Base-by-base conservation (phyloP, 2,888 invertebrate species). In the Hipparchia sbordonii region DNA sequence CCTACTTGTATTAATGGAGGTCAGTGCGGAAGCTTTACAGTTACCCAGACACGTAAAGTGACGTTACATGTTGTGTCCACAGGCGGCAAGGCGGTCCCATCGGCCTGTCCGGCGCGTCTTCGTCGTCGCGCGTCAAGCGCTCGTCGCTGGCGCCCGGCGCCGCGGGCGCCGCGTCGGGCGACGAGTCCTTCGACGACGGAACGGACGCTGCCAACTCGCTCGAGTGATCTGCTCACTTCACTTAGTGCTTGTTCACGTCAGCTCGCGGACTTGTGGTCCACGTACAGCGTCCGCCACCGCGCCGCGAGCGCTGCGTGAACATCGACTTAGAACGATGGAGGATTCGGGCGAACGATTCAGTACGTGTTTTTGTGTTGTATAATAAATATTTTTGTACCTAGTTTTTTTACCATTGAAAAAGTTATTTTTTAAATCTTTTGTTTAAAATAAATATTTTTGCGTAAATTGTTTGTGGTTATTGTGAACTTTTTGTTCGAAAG, bases 171-270 rank as follows among this genome's bases (percentile, higher is more conserved):
- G 96, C 96, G 78, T 96, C 96, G 62, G 96, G 96, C 8, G 97
- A 96, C 88, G 97, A 96, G 88, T 96, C 96, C 74, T 95, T 96
- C 85, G 96, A 96, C 79, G 96, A 96, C 89, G 96, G 88, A 85
- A 94, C 97, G 88, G 97, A 97, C 85, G 96, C 96, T 81, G 94
- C 96, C 88, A 96, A 96, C 87, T 96, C 96, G 83, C 96, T 96
- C 82, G 97, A 96, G 83, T 93, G 86, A 82, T 39, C 39, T 76
- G 39, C 61, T 6, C 51, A 33, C 23, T 33, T 52, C 33, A 12
- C 33, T 51, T 52, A n/a, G 54, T 12, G 54, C n/a, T 54, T 54
- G 54, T 54, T n/a, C 12, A 54, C 54, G 54, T n/a, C 12, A 54
- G n/a, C 54, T 54, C n/a, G 54, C 54, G 54, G 54, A 12, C 54